Evolutionary conservation across 2,888 invertebrate species (phyloP).

Genomic region (Griposia aprilina): DNA sequence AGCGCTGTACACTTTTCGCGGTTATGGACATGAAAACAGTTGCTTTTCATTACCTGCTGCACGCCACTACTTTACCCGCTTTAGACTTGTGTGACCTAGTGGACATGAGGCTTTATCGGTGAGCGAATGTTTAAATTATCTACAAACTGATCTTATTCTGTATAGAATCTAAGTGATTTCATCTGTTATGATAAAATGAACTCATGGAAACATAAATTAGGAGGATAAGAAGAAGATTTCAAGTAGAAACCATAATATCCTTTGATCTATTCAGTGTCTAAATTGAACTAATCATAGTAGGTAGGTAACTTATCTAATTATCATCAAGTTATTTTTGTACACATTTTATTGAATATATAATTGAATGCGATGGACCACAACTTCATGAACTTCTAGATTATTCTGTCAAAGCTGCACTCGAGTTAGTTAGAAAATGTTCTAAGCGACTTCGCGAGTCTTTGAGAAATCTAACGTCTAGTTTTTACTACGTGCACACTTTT

Average conservation of each 20-base stretch:
- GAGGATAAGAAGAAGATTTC: not conserved
- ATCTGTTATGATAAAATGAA: not conserved
- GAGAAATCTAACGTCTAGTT: not conserved
- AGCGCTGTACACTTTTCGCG: not conserved
- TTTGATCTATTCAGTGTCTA: not conserved
- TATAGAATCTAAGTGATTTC: not conserved
- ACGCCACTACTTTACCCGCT: not conserved
- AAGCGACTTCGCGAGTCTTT: not conserved
- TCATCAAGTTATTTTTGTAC: not conserved
- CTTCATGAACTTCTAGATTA: too few species aligned
- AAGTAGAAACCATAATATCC: not conserved
- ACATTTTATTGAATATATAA: not conserved
- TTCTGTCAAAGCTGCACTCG: too few species aligned
- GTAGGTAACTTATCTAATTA: not conserved
- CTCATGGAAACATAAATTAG: not conserved
- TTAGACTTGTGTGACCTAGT: not conserved
- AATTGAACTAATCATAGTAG: not conserved
- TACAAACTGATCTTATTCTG: not conserved
- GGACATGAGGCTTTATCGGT: not conserved
- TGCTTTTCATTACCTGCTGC: not conserved
- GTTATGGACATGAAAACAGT: not conserved
- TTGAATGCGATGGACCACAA: not conserved
- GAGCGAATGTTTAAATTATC: not conserved
- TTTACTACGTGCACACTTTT: conserved; percentile 9
- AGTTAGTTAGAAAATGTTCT: conserved; percentile 4